phyloP scores from a whole-genome alignment of 2,797 vertebrate species.

The Acipenser oxyrinchus region DNA sequence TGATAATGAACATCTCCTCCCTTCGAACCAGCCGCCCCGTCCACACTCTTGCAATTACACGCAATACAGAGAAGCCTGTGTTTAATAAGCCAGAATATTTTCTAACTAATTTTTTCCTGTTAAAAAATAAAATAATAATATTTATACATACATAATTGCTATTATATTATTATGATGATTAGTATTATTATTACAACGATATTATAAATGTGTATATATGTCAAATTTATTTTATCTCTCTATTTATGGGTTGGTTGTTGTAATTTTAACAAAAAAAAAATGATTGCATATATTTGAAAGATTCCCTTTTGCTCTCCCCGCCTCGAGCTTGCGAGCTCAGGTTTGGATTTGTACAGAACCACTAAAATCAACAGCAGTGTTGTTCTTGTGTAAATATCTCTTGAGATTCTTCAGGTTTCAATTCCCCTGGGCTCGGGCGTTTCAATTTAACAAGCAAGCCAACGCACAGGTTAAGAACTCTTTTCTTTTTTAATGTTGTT shows the following conservation, averaged over 20 bases:
- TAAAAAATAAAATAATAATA: background rate
- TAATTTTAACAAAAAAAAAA: slow-evolving; percentile 1
- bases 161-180: background rate
- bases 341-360: too few species aligned
- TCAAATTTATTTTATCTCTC: background rate
- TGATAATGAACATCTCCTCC: background rate
- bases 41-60: background rate
- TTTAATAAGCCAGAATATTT: slow-evolving; percentile 1
- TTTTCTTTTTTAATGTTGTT: background rate
- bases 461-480: background rate
- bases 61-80: background rate
- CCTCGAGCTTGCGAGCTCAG: background rate
- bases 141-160: slow-evolving; percentile 1
- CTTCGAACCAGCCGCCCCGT: background rate
- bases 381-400: too few species aligned
- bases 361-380: too few species aligned
- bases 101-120: background rate
- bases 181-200: background rate
- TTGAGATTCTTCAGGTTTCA: too few species aligned
- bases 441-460: too few species aligned
- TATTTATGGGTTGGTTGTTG: background rate
- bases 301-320: background rate
- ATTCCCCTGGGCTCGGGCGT: too few species aligned
- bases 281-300: background rate
- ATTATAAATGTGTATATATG: background rate